These are phyloP conservation scores for Amniataba percoides DNA, from an alignment of 2,797 vertebrate species.

Conservation along the genomic window DNA sequence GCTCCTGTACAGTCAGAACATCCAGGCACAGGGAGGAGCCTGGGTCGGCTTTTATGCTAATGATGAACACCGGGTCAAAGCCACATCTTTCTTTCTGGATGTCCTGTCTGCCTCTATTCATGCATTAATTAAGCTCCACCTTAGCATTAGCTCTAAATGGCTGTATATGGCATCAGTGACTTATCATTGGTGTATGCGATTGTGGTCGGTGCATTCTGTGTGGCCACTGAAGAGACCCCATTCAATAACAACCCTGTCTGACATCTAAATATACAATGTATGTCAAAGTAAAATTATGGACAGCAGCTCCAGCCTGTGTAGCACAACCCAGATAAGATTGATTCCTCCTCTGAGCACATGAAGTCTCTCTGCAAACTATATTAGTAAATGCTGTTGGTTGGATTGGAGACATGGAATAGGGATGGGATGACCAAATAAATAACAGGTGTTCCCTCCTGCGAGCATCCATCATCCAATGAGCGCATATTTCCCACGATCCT, in stretches of 20 bases:
- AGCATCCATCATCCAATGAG: constrained; percentile 47
- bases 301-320: constrained; percentile 39
- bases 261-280: constrained; percentile 61
- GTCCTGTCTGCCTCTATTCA: constrained; percentile 38
- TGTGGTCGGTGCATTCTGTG: constrained; percentile 42
- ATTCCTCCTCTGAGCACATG: constrained; percentile 57
- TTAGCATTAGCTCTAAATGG: constrained; percentile 54
- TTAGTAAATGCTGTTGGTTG: constrained; percentile 54
- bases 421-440: constrained; percentile 46
- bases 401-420: constrained; percentile 35
- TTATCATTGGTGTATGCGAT: constrained; percentile 51
- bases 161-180: constrained; percentile 73
- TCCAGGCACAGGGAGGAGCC: constrained; percentile 21
- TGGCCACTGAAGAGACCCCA: constrained; percentile 50
- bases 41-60: constrained; percentile 39
- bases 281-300: constrained; percentile 58
- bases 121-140: constrained; percentile 39
- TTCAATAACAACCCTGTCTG: constrained; percentile 58
- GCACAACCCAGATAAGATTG: constrained; percentile 52
- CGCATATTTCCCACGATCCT: constrained; percentile 57
- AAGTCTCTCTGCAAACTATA: constrained; percentile 50
- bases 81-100: constrained; percentile 33
- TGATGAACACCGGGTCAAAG: constrained; percentile 40
- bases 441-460: constrained; percentile 27
- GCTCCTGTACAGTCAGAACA: constrained; percentile 30